A percentile compares a stretch with the other conserved stretches of the same genome.
These are phyloP conservation scores for Scaptodrosophila lebanonensis DNA, from an alignment of 1,140 invertebrate species.

Conservation along the genomic window DNA sequence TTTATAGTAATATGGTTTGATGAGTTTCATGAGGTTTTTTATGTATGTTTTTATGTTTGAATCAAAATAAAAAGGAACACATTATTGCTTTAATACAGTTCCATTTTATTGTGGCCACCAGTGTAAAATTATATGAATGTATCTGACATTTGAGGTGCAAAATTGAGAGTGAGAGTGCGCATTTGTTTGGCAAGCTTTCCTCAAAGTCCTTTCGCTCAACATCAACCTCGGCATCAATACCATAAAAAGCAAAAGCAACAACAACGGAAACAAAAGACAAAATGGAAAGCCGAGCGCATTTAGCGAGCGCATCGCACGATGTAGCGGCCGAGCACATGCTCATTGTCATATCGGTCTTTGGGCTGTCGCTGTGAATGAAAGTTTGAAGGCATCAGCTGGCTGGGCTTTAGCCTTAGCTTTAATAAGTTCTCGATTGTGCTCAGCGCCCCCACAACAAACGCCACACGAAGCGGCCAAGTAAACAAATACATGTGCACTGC, in stretches of 20 bases:
- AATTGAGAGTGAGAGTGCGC: constrained; percentile 54
- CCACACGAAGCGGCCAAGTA: constrained; percentile 47
- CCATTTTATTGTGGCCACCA: constrained; percentile 12
- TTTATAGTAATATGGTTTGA: too few relatives aligned
- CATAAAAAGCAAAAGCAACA: constrained; percentile 29
- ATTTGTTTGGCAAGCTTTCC: constrained; percentile 56
- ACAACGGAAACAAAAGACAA: constrained; percentile 19
- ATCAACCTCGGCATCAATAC: background rate
- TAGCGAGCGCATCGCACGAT: constrained; percentile 30
- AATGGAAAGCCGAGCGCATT: constrained; percentile 7
- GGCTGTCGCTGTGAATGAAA: constrained; percentile 66
- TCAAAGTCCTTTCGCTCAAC: constrained; percentile 37
- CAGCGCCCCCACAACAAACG: constrained; percentile 1
- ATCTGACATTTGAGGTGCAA: constrained; percentile 22
- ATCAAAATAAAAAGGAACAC: too few relatives aligned
- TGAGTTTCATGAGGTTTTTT: too few relatives aligned
- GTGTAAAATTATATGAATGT: constrained; percentile 31
- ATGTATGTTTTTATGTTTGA: too few relatives aligned
- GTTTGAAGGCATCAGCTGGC: constrained; percentile 60
- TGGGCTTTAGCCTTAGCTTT: constrained; percentile 54
- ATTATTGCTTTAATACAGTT: too few relatives aligned
- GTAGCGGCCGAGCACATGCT: constrained; percentile 11
- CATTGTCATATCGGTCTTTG: constrained; percentile 20
- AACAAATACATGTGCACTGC: constrained; percentile 68
- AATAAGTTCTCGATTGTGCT: constrained; percentile 70